Conservation (phyloP, 1,140 invertebrate genomes). For the Sitodiplosis mosellana region DNA sequence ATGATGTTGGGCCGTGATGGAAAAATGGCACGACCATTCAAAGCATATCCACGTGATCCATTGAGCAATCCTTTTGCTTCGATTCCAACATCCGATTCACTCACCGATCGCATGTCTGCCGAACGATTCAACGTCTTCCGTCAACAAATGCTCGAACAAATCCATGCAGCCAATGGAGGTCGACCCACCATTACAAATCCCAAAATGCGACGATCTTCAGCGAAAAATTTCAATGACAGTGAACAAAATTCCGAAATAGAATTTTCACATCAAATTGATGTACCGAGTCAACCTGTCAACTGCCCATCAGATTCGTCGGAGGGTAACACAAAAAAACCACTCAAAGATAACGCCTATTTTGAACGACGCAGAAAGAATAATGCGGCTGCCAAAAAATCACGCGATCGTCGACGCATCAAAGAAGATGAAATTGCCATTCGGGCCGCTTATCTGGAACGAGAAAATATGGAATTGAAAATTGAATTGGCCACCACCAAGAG, state of each 20-base stretch:
- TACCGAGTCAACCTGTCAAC: no score
- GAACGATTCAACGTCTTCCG: slow-evolving; percentile 47
- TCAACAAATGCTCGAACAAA: slow-evolving; percentile 40
- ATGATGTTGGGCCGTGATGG: slow-evolving; percentile 10
- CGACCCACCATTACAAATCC: slow-evolving; percentile 35
- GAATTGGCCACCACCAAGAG: slow-evolving; percentile 37
- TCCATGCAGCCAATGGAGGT: slow-evolving; percentile 36
- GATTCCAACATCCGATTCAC: slow-evolving; percentile 21
- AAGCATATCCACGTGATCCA: slow-evolving; percentile 51
- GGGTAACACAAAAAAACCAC: not conserved
- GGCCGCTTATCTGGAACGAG: slow-evolving; percentile 68
- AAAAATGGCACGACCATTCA: slow-evolving; percentile 39
- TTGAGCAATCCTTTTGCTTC: slow-evolving; percentile 27
- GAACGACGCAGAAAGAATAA: slow-evolving; percentile 85
- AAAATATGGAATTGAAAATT: slow-evolving; percentile 46
- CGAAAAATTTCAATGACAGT: slow-evolving; percentile 13
- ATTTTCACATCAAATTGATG: not conserved
- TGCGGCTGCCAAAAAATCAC: slow-evolving; percentile 82
- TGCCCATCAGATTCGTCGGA: not conserved
- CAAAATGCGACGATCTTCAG: slow-evolving; percentile 35
- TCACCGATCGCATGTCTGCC: slow-evolving; percentile 31
- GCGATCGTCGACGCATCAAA: slow-evolving; percentile 73
- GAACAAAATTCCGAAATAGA: slow-evolving; percentile 5
- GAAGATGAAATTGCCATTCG: slow-evolving; percentile 84
- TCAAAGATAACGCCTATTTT: slow-evolving; percentile 67